Evolutionary conservation across 2,888 invertebrate species (phyloP).

Genomic region (Hirtodrosophila alboralis): DNA sequence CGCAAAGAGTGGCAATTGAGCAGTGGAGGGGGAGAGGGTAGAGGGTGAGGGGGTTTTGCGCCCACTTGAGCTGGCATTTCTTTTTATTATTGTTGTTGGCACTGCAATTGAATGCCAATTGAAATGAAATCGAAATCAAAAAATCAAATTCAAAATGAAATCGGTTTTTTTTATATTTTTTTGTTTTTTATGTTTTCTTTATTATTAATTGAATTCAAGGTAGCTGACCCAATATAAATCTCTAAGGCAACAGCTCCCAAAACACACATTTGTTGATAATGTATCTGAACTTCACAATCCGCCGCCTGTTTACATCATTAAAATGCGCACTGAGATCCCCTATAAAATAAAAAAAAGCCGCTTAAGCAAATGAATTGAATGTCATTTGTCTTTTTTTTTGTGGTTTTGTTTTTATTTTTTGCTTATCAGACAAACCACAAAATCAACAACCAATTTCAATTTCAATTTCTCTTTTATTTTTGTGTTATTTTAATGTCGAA

Average conservation of each 20-base stretch:
- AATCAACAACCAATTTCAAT: slow-evolving; percentile 14
- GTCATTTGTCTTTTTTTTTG: slow-evolving; percentile 35
- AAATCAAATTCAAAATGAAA: slow-evolving; percentile 40
- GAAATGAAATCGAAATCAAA: slow-evolving; percentile 61
- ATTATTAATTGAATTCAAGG: slow-evolving; percentile 29
- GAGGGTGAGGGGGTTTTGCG: slow-evolving; percentile 12
- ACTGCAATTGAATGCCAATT: slow-evolving; percentile 68
- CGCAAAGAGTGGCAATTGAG: slow-evolving; percentile 29
- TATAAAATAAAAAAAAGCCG: no score
- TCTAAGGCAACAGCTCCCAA: no score
- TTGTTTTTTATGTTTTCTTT: no score
- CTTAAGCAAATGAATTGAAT: slow-evolving; percentile 42
- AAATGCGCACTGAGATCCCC: slow-evolving; percentile 2
- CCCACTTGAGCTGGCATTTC: slow-evolving; percentile 63
- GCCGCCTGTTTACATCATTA: slow-evolving; percentile 15
- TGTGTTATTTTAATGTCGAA: slow-evolving; percentile 22
- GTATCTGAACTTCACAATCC: slow-evolving; percentile 1
- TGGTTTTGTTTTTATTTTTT: slow-evolving; percentile 5
- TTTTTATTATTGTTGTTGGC: slow-evolving; percentile 59
- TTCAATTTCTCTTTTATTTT: slow-evolving; percentile 69
- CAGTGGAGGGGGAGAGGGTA: not conserved
- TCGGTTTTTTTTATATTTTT: not conserved
- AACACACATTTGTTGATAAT: slow-evolving; percentile 30
- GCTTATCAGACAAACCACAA: slow-evolving; percentile 59
- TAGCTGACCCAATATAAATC: slow-evolving; percentile 40